Evolutionary conservation across 1,140 invertebrate genomes (phyloP).

Genomic region (Homarus americanus): DNA sequence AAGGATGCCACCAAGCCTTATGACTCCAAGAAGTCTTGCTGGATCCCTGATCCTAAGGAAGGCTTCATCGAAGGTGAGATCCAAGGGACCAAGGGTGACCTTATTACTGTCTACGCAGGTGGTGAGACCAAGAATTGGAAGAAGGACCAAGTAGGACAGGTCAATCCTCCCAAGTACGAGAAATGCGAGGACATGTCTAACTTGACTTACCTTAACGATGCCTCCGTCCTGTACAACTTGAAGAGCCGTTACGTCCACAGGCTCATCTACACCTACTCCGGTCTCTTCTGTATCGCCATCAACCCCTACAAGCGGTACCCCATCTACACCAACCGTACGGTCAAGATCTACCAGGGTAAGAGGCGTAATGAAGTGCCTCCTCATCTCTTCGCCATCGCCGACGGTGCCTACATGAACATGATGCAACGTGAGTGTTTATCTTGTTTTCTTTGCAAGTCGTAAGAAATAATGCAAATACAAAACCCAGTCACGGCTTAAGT

Average conservation of each 20-base stretch:
- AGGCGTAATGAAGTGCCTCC: constrained; percentile 99
- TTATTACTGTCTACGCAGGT: constrained; percentile 73
- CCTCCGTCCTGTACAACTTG: constrained; percentile 98
- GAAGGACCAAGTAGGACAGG: constrained; percentile 82
- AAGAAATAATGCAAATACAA: too few species aligned
- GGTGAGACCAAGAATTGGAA: constrained; percentile 76
- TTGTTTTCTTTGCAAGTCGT: neutral
- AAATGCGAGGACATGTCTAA: constrained; percentile 99
- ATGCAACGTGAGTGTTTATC: constrained; percentile 88
- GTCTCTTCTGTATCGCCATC: constrained; percentile 99
- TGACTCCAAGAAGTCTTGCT: constrained; percentile 73
- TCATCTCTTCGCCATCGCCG: constrained; percentile 99
- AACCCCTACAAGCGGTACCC: constrained; percentile 99
- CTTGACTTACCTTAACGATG: constrained; percentile 99
- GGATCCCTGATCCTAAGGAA: constrained; percentile 57
- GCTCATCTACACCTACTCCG: constrained; percentile 99
- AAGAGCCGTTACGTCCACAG: constrained; percentile 98
- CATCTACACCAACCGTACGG: constrained; percentile 97
- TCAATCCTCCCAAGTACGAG: constrained; percentile 99
- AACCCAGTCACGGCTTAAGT: too few species aligned
- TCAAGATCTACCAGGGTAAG: constrained; percentile 98
- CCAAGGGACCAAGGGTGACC: constrained; percentile 70
- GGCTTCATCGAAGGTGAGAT: constrained; percentile 57
- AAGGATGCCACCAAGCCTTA: constrained; percentile 48
- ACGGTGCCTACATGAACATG: constrained; percentile 99